Percentiles rank a stretch among this genome's conserved stretches.
Conservation (phyloP, 2,888 invertebrate genomes). For the Ophion costatus region DNA sequence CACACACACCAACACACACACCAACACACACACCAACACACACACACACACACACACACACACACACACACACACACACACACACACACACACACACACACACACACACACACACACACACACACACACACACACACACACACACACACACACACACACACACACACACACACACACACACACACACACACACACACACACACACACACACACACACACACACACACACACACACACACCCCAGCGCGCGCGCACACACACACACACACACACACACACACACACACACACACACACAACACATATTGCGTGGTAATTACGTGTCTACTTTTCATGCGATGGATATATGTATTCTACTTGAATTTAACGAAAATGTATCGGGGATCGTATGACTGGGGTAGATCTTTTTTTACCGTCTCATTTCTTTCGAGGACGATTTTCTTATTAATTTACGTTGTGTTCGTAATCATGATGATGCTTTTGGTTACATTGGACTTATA, state of each 20-base stretch:
- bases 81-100: slow-evolving; percentile 15
- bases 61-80: slow-evolving; percentile 5
- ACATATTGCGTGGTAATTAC: slow-evolving; percentile 52
- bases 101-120: background rate
- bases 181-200: slow-evolving; percentile 15
- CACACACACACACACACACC: no score
- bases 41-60: no score
- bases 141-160: no score
- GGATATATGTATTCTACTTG: slow-evolving; percentile 44
- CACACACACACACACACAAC: slow-evolving; percentile 16
- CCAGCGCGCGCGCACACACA: no score
- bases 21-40: no score
- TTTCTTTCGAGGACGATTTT: background rate
- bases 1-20: no score
- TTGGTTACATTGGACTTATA: background rate
- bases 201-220: background rate
- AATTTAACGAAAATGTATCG: slow-evolving; percentile 49
- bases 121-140: no score
- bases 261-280: no score
- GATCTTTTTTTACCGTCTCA: background rate
- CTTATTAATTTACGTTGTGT: background rate
- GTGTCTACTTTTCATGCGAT: slow-evolving; percentile 40
- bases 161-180: slow-evolving; percentile 5
- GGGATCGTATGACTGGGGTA: slow-evolving; percentile 21
- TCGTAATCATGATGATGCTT: background rate